A percentile compares a stretch with the other conserved stretches of the same genome.
These are phyloP conservation scores for Strigamia crassipes DNA, from an alignment of 2,888 invertebrate species.

Conservation along the genomic window DNA sequence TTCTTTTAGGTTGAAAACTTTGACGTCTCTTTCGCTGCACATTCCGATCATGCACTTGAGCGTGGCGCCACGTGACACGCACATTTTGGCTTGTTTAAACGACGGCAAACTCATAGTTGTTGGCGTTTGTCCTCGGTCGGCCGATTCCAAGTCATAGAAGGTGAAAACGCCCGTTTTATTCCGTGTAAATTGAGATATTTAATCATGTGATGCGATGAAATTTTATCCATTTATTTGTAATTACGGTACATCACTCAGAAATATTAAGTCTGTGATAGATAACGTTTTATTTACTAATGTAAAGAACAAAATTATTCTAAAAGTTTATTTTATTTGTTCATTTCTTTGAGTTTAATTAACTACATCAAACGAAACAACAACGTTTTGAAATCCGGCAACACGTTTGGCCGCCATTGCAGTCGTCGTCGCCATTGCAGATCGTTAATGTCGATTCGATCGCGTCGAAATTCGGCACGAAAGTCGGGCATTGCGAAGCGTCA, in stretches of 20 bases:
- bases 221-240: neutral
- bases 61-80: constrained; percentile 55
- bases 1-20: constrained; percentile 46
- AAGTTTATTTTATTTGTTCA: no score
- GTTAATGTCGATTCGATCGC: neutral
- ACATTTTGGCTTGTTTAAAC: constrained; percentile 65
- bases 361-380: neutral
- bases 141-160: neutral
- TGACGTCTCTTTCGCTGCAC: constrained; percentile 54
- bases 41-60: constrained; percentile 38
- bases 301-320: neutral
- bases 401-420: neutral
- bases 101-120: constrained; percentile 60
- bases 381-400: neutral
- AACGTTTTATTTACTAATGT: neutral
- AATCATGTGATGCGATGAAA: neutral
- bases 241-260: neutral
- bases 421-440: neutral
- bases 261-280: neutral
- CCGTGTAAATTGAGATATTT: neutral
- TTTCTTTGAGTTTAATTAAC: no score
- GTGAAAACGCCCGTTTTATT: neutral
- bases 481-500: neutral
- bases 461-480: neutral
- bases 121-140: constrained; percentile 40